Percentiles rank a stretch among this genome's conserved stretches.
These are phyloP conservation scores for Xiphias gladius DNA, from an alignment of 2,113 vertebrate genomes.

Conservation along the genomic window DNA sequence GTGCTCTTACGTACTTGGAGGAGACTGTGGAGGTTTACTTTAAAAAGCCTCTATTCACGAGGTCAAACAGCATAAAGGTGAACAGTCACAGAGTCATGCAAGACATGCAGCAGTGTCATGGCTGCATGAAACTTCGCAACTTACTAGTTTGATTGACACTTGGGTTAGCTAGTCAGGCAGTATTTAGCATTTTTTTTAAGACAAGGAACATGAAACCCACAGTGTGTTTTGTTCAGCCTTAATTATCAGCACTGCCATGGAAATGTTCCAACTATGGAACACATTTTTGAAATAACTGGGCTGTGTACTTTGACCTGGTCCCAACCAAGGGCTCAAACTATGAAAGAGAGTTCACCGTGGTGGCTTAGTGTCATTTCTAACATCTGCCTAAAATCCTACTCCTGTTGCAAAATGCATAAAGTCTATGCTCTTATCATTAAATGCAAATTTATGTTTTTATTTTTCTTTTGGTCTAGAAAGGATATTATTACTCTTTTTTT, in stretches of 20 bases:
- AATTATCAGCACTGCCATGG: neutral
- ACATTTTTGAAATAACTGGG: constrained; percentile 64
- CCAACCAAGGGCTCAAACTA: constrained; percentile 38
- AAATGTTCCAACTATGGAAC: constrained; percentile 30
- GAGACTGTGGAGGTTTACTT: neutral
- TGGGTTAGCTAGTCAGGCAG: neutral
- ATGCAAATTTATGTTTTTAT: constrained; percentile 7
- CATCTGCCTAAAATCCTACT: constrained; percentile 36
- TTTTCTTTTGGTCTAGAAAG: neutral
- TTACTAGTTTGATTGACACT: neutral
- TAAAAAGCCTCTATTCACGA: constrained; percentile 44
- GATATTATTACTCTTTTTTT: constrained; percentile 2
- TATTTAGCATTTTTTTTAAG: neutral
- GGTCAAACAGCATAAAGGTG: constrained; percentile 24
- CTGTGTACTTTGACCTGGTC: constrained; percentile 64
- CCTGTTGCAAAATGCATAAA: constrained; percentile 8
- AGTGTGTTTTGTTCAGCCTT: neutral
- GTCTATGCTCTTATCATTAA: neutral
- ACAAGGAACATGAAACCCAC: constrained; percentile 12
- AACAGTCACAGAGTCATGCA: neutral
- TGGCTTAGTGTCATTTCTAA: constrained; percentile 64
- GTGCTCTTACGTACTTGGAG: neutral
- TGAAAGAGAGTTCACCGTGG: constrained; percentile 58
- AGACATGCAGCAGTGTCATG: neutral
- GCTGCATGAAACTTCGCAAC: neutral